Evolutionary conservation across 2,113 vertebrate genomes (phyloP), one percentile per base, ranked within the genome.

Genomic region (Hemibagrus wyckioides): DNA sequence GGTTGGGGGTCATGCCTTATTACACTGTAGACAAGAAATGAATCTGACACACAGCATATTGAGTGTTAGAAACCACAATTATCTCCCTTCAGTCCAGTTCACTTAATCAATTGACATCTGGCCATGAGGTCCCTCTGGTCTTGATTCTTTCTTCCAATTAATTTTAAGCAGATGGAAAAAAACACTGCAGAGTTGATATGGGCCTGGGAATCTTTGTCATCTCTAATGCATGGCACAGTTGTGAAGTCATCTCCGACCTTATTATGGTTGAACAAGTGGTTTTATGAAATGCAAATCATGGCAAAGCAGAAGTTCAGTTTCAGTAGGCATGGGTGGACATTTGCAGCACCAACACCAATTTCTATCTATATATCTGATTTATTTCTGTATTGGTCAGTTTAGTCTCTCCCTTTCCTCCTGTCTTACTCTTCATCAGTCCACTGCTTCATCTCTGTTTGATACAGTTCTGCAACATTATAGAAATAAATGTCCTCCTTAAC

Each of bases 21-120:
- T 82, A 82, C 23, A 81, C 52, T 4, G 25, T 39, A 14, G 80
- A 82, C 80, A 41, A 82, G 11, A 82, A 61, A 65, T 82, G 2
- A 21, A 65, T 82, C 39, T 82, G 81, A 82, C 59, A 39, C 77
- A 23, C 39, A 48, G 59, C 25, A 82, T 48, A 65, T 30, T 65
- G 57, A 82, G 59, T 82, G 39, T 59, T 44, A 28, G 59, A 82
- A 82, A 65, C 39, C 41, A 65, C 57, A 65, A 82, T 82, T 82
- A 65, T 65, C 28, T 48, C 9, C 39, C 36, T n/a, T n/a, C 36
- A 61, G 56, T 61, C 39, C 25, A 30, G 41, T 50, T 82, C 39
- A 82, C 28, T 83, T 83, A 48, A 83, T 83, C 81, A 65, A 48
- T 50, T 83, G 81, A 65, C 41, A 44, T 82, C 80, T 65, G 81